Evolutionary conservation across 2,797 vertebrate genomes (phyloP), one percentile per base, ranked within the genome.

Genomic region (Manis javanica): DNA sequence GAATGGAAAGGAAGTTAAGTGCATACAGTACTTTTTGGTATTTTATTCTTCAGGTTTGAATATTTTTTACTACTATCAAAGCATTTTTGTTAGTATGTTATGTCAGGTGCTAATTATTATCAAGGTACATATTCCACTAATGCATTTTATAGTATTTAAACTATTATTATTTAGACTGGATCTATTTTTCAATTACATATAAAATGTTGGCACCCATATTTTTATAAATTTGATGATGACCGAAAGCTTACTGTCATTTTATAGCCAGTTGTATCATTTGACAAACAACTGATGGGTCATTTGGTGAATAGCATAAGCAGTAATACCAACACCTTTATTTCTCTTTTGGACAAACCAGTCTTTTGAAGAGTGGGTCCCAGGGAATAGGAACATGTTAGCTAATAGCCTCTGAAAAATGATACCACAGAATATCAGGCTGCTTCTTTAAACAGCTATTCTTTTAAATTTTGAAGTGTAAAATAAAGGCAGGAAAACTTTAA

Each of bases 351-450:
- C 79, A 93, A 21, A 21, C 26, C 51, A 53, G 0, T 84, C 10
- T 91, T 89, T 72, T 77, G 66, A 93, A 91, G 59, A 91, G 2
- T 81, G 2, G 57, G n/a, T 92, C 7, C 49, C 31, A 87, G 63
- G 68, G 42, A 78, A 85, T 15, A 69, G 26, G 18, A 95, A 34
- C 51, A 14, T 51, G 57, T 23, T 82, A 82, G 16, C 71, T 92
- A 61, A 83, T 66, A 91, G 69, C 34, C 29, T 24, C 69, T 83
- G 83, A 91, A 21, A 94, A 71, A 95, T 71, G 87, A 34, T 77
- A 37, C 18, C 19, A 6, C 49, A 63, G 64, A 64, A 64, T 26
- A 75, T 9, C 34, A 57, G 46, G 37, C n/a, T 29, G 9, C 66
- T 86, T 71, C 71, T 82, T 83, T 89, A 61, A 82, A 74, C 63